A percentile compares a stretch with the other conserved stretches of the same genome.
Evolutionary conservation across 2,888 invertebrate species (phyloP).

Genomic region (Mystacides longicornis): DNA sequence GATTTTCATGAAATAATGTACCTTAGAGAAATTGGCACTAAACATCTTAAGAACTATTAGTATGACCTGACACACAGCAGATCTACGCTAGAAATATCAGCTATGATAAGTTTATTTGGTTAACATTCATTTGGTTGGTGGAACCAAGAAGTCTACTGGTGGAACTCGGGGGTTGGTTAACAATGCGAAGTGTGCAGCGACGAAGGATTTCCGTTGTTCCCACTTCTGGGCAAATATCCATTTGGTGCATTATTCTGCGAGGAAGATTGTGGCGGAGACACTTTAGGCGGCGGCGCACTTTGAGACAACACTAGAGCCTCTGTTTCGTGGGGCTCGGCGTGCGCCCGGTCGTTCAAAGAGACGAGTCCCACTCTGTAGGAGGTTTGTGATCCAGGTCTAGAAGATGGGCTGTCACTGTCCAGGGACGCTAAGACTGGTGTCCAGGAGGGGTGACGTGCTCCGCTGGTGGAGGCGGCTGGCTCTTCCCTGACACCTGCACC

Average conservation of each 20-base stretch:
- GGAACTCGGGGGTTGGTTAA: conserved; percentile 5
- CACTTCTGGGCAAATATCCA: conserved; percentile 15
- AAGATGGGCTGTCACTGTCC: conserved; percentile 19
- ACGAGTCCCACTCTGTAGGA: conserved; percentile 12
- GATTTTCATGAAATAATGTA: too few relatives aligned
- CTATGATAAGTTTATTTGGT: too few relatives aligned
- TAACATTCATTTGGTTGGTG: too few relatives aligned
- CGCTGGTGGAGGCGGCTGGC: conserved; percentile 13
- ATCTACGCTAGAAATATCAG: too few relatives aligned
- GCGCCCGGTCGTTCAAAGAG: conserved; percentile 15
- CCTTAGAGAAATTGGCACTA: not conserved
- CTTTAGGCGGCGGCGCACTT: conserved; percentile 25
- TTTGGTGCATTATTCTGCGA: conserved; percentile 19
- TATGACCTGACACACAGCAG: too few relatives aligned
- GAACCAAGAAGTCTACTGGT: not conserved
- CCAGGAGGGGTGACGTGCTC: conserved; percentile 10
- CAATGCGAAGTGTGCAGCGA: conserved; percentile 26
- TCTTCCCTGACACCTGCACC: conserved; percentile 18
- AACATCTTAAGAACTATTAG: too few relatives aligned
- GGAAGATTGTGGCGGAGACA: conserved; percentile 35
- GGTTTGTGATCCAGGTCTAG: conserved; percentile 6
- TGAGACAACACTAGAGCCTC: conserved; percentile 19
- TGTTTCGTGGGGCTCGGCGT: conserved; percentile 21
- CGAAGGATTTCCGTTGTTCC: conserved; percentile 23
- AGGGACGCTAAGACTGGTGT: conserved; percentile 8